These are phyloP conservation scores for Brachypteracias leptosomus DNA, from an alignment of 2,113 vertebrate genomes.

Conservation along the genomic window DNA sequence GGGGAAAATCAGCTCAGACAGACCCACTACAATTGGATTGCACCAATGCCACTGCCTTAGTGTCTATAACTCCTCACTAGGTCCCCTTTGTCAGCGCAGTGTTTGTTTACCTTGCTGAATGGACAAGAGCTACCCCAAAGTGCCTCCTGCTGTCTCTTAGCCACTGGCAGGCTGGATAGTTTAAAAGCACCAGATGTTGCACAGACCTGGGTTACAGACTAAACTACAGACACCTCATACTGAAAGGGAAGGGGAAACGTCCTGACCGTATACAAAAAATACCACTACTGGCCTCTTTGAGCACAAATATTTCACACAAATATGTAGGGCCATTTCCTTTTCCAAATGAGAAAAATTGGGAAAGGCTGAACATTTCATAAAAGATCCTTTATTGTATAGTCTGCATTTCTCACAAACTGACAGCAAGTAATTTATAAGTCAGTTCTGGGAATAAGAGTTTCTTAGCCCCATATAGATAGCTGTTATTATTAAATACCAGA, in stretches of 20 bases:
- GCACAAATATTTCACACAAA: slow-evolving; percentile 31
- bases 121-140: background rate
- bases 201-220: background rate
- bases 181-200: background rate
- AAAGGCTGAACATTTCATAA: background rate
- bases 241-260: background rate
- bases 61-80: background rate
- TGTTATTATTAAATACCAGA: slow-evolving; percentile 35
- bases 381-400: slow-evolving; percentile 22
- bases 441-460: slow-evolving; percentile 8
- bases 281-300: background rate
- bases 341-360: slow-evolving; percentile 23
- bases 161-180: background rate
- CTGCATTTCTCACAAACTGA: slow-evolving; percentile 24
- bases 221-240: background rate
- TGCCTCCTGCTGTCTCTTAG: background rate
- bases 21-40: too few species aligned
- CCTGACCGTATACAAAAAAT: background rate
- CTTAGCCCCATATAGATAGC: background rate
- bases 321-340: slow-evolving; percentile 43
- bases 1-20: too few species aligned
- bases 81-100: fast-evolving
- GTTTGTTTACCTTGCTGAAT: background rate
- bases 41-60: background rate
- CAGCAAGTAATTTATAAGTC: slow-evolving; percentile 41